These are phyloP conservation scores for Limonius californicus DNA, from an alignment of 1,140 invertebrate genomes.

Conservation along the genomic window DNA sequence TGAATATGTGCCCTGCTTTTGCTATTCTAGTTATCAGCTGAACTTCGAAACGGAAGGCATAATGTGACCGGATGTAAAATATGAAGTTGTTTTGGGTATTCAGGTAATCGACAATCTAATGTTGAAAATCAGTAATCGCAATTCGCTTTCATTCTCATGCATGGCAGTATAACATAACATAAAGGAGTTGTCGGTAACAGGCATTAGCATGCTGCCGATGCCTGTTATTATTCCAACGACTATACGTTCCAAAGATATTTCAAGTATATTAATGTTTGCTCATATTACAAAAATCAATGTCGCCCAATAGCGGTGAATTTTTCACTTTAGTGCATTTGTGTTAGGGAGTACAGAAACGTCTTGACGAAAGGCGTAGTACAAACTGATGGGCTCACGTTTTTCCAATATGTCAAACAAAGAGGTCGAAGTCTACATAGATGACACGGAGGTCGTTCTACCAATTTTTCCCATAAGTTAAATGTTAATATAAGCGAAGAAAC, in stretches of 20 bases:
- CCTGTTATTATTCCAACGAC: too few species aligned
- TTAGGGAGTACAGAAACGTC: conserved; percentile 1
- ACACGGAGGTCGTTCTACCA: neutral
- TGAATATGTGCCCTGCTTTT: too few species aligned
- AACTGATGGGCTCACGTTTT: conserved; percentile 1
- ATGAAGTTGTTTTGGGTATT: too few species aligned
- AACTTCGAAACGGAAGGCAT: too few species aligned
- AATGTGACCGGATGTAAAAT: too few species aligned
- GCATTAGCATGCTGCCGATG: too few species aligned
- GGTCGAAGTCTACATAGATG: conserved; percentile 4
- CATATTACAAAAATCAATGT: neutral
- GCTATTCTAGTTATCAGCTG: too few species aligned
- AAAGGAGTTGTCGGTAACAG: too few species aligned
- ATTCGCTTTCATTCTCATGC: conserved; percentile 1
- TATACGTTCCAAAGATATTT: too few species aligned
- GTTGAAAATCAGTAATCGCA: too few species aligned
- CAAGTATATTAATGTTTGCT: neutral
- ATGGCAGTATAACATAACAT: neutral
- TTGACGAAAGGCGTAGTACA: neutral
- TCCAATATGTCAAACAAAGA: conserved; percentile 15
- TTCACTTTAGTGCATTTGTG: conserved; percentile 11
- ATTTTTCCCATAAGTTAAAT: conserved; percentile 6
- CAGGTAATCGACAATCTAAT: too few species aligned
- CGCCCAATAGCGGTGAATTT: neutral
- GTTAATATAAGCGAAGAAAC: conserved; percentile 1